Evolutionary conservation across 2,888 invertebrate genomes (phyloP), one percentile per base, ranked within the genome.

Genomic region (Cybosia mesomella): DNA sequence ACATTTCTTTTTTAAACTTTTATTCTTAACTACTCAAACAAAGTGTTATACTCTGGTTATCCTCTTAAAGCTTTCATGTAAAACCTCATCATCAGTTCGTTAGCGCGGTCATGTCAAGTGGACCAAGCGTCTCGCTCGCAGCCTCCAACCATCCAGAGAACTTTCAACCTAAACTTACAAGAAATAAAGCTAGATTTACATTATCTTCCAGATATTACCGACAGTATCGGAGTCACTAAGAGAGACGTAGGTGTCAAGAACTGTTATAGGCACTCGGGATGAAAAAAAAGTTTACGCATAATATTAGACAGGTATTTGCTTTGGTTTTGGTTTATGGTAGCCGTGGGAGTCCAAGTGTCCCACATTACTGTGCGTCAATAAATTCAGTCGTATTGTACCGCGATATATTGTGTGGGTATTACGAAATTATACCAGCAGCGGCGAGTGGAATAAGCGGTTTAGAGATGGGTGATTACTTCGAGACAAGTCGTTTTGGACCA

Each of bases 21-120:
- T 7, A 55, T 22, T 28, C 21, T 59, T 15, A 55, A 60, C 57
- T 34, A 57, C 65, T 53, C 65, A 72, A 32, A 58, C 43, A 22
- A 58, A 70, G 66, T 55, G 34, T 60, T 53, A 53, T 53, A 70
- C 66, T 55, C 75, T 75, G 68, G 79, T 85, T 84, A 85, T 82
- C 76, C 83, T 69, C 80, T 85, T 76, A 82, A 79, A 78, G 81
- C 83, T 74, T 77, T 76, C 74, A 72, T 75, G 75, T 82, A 81
- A 83, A 86, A 82, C 78, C 79, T 84, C 86, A 86, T 89, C 88
- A 88, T 87, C 88, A 81, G 82, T 84, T 90, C 86, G 87, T 88
- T 88, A 89, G 85, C 84, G 77, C 79, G 85, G 85, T 82, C 88
- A 85, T 85, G 89, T 89, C 88, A 87, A 89, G 89, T 87, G 83